Evolutionary conservation across 2,113 vertebrate species (phyloP).

Genomic region (Macroglossus sobrinus): DNA sequence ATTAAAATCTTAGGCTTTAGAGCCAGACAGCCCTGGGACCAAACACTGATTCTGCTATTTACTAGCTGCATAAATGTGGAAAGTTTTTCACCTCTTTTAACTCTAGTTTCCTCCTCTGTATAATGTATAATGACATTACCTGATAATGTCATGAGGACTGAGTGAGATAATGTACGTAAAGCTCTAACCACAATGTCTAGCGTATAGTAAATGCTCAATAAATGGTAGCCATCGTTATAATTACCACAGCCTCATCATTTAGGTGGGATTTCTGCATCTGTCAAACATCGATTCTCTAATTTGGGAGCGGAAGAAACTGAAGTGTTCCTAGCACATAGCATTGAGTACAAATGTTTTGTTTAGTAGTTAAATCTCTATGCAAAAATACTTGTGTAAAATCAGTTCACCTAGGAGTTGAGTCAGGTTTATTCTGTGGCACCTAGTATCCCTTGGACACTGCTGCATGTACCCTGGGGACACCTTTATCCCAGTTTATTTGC

Average conservation of each 20-base stretch:
- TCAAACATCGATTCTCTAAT: background rate
- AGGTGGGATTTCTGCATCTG: background rate
- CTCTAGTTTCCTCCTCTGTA: background rate
- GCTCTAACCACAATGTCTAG: background rate
- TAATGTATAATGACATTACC: background rate
- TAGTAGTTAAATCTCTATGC: background rate
- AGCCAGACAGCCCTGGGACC: background rate
- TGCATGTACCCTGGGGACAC: background rate
- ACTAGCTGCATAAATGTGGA: background rate
- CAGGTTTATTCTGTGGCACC: background rate
- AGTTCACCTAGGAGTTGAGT: background rate
- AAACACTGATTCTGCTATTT: background rate
- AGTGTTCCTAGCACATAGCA: background rate
- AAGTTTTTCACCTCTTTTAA: background rate
- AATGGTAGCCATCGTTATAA: background rate
- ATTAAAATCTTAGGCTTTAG: slow-evolving; percentile 8
- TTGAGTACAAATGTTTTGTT: background rate
- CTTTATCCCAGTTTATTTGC: background rate
- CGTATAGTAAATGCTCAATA: background rate
- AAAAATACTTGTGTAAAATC: slow-evolving; percentile 17
- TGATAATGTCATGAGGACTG: background rate
- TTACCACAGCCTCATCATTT: background rate
- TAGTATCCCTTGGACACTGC: background rate
- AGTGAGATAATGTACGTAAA: background rate
- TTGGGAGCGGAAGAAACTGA: background rate